Conservation (phyloP, 2,113 vertebrate species). For the Fregata magnificens region DNA sequence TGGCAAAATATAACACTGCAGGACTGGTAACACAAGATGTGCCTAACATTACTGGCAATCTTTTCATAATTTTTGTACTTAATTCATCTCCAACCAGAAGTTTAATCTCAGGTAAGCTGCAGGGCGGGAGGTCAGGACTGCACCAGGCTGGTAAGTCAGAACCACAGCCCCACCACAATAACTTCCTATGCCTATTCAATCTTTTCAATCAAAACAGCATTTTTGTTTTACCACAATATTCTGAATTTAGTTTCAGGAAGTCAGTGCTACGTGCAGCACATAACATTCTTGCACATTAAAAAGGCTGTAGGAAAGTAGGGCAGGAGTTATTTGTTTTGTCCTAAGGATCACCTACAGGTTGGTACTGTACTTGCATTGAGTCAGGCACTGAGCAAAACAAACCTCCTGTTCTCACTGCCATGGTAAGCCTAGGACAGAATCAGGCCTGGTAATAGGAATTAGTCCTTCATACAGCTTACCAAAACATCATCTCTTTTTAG, state of each 20-base stretch:
- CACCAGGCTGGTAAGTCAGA: background rate
- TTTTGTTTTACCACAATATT: background rate
- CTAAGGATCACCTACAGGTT: background rate
- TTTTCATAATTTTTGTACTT: background rate
- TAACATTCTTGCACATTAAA: background rate
- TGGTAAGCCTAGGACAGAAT: background rate
- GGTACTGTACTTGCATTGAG: background rate
- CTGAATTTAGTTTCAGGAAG: background rate
- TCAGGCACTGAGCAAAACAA: background rate
- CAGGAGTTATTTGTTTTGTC: background rate
- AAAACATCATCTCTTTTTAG: background rate
- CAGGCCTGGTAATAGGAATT: background rate
- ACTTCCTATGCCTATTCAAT: background rate
- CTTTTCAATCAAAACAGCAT: background rate
- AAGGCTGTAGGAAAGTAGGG: background rate
- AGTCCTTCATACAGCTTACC: background rate
- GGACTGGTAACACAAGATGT: background rate
- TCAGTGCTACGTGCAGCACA: background rate
- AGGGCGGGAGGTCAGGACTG: background rate
- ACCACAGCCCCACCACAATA: background rate
- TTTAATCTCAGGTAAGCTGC: background rate
- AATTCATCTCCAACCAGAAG: background rate
- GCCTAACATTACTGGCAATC: background rate
- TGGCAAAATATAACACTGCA: background rate
- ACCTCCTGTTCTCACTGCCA: background rate